Percentiles rank a stretch among this genome's conserved stretches.
phyloP scores from a whole-genome alignment of 2,113 vertebrate species.

The Damaliscus lunatus region DNA sequence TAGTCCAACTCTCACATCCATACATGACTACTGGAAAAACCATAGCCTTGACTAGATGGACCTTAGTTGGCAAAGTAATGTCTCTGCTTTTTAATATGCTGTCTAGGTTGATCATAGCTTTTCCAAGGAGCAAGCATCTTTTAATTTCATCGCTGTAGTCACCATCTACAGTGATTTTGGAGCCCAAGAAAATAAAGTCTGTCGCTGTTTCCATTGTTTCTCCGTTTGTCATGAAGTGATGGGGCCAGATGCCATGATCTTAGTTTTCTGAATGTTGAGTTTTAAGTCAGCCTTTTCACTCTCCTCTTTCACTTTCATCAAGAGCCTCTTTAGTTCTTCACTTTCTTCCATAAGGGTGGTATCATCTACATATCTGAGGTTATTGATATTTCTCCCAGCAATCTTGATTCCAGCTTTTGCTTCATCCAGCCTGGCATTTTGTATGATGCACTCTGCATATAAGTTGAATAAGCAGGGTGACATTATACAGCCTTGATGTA shows the following conservation, averaged over 20 bases:
- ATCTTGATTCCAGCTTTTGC: neutral
- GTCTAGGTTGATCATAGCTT: neutral
- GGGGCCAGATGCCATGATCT: neutral
- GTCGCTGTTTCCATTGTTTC: neutral
- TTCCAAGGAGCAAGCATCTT: neutral
- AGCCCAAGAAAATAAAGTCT: neutral
- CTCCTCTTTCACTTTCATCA: neutral
- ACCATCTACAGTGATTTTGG: neutral
- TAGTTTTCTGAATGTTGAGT: neutral
- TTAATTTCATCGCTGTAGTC: neutral
- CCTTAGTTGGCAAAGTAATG: neutral
- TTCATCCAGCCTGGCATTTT: neutral
- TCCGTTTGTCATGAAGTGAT: neutral
- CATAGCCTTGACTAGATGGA: neutral
- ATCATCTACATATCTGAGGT: neutral
- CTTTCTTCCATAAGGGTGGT: neutral
- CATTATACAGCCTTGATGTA: neutral
- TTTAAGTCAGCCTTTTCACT: neutral
- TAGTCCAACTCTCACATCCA: neutral
- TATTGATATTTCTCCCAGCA: neutral
- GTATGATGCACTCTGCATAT: neutral
- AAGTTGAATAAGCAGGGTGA: neutral
- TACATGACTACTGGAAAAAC: neutral
- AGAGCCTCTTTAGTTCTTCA: neutral
- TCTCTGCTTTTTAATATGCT: neutral